A percentile compares a stretch with the other conserved stretches of the same genome.
Conservation (phyloP, 2,888 invertebrate species). For the Coenonympha glycerion region DNA sequence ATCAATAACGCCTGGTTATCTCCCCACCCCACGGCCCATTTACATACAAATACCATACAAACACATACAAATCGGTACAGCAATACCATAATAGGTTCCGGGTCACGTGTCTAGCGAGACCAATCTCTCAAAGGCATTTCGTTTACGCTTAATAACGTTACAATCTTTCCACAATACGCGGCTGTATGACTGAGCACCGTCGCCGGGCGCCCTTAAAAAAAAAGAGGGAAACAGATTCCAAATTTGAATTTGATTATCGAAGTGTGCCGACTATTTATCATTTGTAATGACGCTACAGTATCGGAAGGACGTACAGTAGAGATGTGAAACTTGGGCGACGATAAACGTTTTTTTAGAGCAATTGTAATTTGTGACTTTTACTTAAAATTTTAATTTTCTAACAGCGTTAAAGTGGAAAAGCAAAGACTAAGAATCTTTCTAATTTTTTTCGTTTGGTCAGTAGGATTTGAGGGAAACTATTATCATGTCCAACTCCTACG, state of each 20-base stretch:
- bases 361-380: no score
- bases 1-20: conserved; percentile 66
- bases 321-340: neutral
- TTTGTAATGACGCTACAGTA: conserved; percentile 62
- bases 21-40: conserved; percentile 56
- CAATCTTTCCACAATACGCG: conserved; percentile 73
- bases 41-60: conserved; percentile 57
- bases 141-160: conserved; percentile 74
- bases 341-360: neutral
- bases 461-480: no score
- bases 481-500: no score
- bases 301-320: conserved; percentile 46
- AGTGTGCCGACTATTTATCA: conserved; percentile 75
- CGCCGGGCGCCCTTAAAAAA: conserved; percentile 43
- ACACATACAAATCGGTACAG: conserved; percentile 71
- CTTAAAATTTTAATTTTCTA: neutral
- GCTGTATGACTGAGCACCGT: conserved; percentile 42
- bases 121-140: conserved; percentile 74
- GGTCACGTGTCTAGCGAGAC: conserved; percentile 78
- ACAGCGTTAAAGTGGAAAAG: neutral
- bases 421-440: no score
- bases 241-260: conserved; percentile 77
- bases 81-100: conserved; percentile 62
- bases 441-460: no score
- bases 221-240: conserved; percentile 73